Base-by-base conservation (phyloP, 2,797 vertebrate genomes). In the Alfaro cultratus region DNA sequence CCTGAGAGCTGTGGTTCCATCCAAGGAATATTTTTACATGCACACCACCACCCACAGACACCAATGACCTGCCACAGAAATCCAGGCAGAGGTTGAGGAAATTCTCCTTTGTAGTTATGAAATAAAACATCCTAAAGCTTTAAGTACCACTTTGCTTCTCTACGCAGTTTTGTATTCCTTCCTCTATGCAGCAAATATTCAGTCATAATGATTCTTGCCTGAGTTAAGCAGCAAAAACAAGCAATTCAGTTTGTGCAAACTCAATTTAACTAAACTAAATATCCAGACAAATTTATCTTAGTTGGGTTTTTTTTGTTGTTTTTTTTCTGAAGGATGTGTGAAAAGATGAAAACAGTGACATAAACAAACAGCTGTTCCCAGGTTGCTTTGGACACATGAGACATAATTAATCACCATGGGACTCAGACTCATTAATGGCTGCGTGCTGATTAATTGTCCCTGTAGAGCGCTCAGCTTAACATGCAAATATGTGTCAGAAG, bases 401-500 rank as follows among this genome's bases (percentile, higher is more conserved):
- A 92, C 90, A 83, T 91, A 89, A 95, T 94, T 91, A 94, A 95
- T 94, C 94, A 93, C 88, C 90, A 53, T 55, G 92, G 90, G 93
- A 94, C 88, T 81, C 74, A 75, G 82, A 90, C 84, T 93, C 93
- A 91, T 95, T 95, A 94, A 94, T 94, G 87, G 91, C 93, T 87
- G 88, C 82, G 87, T 88, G 92, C 87, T 93, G 88, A 94, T 92
- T 92, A 95, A 95, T 92, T 72, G 87, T 94, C 94, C 90, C 92
- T 84, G 76, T 85, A 91, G 95, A 90, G 77, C 45, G 60, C 91
- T 91, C 89, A 85, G 89, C 84, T 93, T 92, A 94, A 94, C 87
- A 94, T 94, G 93, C 92, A 95, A 94, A 95, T 95, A 84, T 90
- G 92, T 90, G 87, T 93, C 91, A 86, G 78, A 89, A 83, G 87